Evolutionary conservation across 2,113 vertebrate species (phyloP).

Genomic region (Oreotrochilus melanogaster): DNA sequence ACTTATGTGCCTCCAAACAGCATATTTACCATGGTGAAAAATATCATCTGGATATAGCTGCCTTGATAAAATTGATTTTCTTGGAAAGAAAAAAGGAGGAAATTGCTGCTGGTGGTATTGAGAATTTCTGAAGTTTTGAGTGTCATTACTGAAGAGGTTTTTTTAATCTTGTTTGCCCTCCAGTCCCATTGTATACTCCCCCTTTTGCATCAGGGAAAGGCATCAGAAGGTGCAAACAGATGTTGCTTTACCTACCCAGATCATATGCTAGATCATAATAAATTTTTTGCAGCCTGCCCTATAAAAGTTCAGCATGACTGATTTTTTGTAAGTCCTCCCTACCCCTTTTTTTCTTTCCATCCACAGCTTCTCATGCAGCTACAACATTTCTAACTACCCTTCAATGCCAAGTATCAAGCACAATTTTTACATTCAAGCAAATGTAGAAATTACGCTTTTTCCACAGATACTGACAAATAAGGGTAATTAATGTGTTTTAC

Average conservation of each 20-base stretch:
- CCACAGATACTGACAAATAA: slow-evolving; percentile 45
- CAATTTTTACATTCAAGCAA: slow-evolving; percentile 12
- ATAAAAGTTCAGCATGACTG: neutral
- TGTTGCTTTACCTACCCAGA: slow-evolving; percentile 31
- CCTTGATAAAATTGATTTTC: slow-evolving; percentile 57
- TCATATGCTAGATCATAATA: neutral
- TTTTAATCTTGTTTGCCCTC: slow-evolving; percentile 50
- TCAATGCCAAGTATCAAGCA: neutral
- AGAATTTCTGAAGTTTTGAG: slow-evolving; percentile 60
- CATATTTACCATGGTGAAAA: slow-evolving; percentile 19
- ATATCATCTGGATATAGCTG: slow-evolving; percentile 35
- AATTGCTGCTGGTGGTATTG: slow-evolving; percentile 38
- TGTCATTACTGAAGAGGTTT: slow-evolving; percentile 40
- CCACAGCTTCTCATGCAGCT: neutral
- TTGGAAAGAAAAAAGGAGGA: slow-evolving; percentile 31
- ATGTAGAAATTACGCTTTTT: neutral
- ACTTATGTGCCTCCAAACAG: neutral
- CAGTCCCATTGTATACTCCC: slow-evolving; percentile 46
- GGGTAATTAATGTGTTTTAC: slow-evolving; percentile 17
- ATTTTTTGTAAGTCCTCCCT: neutral
- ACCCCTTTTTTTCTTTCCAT: neutral
- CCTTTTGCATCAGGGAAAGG: slow-evolving; percentile 54
- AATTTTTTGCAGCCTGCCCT: slow-evolving; percentile 6
- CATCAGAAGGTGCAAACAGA: slow-evolving; percentile 56
- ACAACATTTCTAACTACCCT: neutral